Evolutionary conservation across 2,113 vertebrate genomes (phyloP), one percentile per base, ranked within the genome.

Genomic region (Trogon melanurus): DNA sequence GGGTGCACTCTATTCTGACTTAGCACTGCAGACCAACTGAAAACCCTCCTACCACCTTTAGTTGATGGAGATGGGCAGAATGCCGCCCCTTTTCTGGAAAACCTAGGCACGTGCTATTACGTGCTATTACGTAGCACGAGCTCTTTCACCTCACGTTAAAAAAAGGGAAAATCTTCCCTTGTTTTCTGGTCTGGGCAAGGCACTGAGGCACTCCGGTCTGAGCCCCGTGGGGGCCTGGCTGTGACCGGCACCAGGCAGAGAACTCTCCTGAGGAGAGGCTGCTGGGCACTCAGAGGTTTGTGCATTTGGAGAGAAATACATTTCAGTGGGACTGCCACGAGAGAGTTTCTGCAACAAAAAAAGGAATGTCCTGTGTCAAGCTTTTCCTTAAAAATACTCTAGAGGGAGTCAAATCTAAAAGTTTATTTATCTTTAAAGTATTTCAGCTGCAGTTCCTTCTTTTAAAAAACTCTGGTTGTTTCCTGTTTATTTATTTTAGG

Each of bases 361-460:
- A 96, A 79, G 32, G 92, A 76, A 93, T 94, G 44, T 94, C 62
- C 67, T 36, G 53, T 67, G 83, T 93, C 76, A 95, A 94, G 97
- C 97, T 98, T 97, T 98, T 98, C 98, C 88, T 97, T 85, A 85
- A 97, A 95, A 97, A 95, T 97, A 98, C 99, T 99, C 99, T 99
- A 99, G 99, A 99, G 99, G 99, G 99, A 98, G 99, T 98, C 98
- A 99, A 98, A 97, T 98, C 98, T 98, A 98, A 98, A 98, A 99
- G 97, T 98, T 97, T 97, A 93, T 96, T 96, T 97, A 94, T 96
- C 93, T 98, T 96, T 95, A 88, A 96, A 95, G 72, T 73, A 90
- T 93, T 96, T 97, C 91, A 85, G 61, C 51, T 85, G 73, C 65
- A 88, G 60, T 73, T 94, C n/a, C 76, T 95, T 96, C 75, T 97